phyloP scores from a whole-genome alignment of 2,113 vertebrate genomes.

The Phocoena sinus region DNA sequence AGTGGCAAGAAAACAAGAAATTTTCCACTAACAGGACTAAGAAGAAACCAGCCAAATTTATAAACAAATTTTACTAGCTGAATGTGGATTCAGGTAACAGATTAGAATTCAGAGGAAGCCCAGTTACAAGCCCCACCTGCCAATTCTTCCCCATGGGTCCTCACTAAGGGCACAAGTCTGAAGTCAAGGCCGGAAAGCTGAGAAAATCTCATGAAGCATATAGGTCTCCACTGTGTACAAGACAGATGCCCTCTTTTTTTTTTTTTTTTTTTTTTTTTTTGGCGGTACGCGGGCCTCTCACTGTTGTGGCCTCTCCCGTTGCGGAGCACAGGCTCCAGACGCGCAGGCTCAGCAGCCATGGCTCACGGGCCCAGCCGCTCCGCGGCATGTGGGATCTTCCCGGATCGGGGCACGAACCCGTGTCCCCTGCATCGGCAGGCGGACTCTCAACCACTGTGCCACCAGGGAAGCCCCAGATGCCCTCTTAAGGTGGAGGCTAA shows the following conservation, averaged over 20 bases:
- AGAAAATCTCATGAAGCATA: not conserved
- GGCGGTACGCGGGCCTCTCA: too few relatives aligned
- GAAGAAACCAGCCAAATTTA: not conserved
- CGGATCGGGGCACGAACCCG: too few relatives aligned
- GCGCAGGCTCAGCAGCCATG: too few relatives aligned
- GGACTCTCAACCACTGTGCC: too few relatives aligned
- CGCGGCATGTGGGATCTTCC: too few relatives aligned
- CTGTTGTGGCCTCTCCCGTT: too few relatives aligned
- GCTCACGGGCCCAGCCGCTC: too few relatives aligned
- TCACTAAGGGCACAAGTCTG: not conserved
- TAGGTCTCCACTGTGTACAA: not conserved
- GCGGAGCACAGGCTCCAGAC: too few relatives aligned
- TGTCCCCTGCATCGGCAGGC: too few relatives aligned
- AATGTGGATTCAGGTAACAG: not conserved
- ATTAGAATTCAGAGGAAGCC: not conserved
- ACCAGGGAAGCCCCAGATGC: not conserved
- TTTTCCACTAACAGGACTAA: not conserved
- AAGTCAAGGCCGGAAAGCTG: not conserved
- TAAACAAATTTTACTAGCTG: not conserved
- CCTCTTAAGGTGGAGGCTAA: not conserved
- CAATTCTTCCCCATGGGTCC: not conserved
- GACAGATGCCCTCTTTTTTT: not conserved
- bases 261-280: too few relatives aligned
- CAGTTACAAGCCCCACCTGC: not conserved
- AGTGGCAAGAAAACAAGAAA: not conserved